These are phyloP conservation scores for Leucophenga varia DNA, from an alignment of 1,140 invertebrate species.

Conservation along the genomic window DNA sequence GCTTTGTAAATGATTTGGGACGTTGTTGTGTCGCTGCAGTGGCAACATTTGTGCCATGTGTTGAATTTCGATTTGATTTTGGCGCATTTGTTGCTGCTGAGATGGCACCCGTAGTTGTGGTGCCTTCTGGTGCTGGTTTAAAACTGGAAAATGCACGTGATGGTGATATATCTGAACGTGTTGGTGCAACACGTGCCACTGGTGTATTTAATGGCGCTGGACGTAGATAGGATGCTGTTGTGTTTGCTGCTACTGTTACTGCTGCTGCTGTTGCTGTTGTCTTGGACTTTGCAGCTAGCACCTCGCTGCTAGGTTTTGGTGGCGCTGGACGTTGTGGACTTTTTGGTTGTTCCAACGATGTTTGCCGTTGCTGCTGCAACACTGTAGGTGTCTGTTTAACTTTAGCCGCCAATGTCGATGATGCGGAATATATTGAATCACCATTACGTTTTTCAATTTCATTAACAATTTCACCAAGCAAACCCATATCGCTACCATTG, in stretches of 20 bases:
- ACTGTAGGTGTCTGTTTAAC: slow-evolving; percentile 27
- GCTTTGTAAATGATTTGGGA: slow-evolving; percentile 41
- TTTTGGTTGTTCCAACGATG: slow-evolving; percentile 5
- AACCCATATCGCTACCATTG: slow-evolving; percentile 65
- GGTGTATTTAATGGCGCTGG: slow-evolving; percentile 69
- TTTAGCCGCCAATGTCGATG: slow-evolving; percentile 26
- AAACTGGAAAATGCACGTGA: slow-evolving; percentile 49
- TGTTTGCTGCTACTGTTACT: slow-evolving; percentile 61
- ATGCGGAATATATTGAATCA: slow-evolving; percentile 82
- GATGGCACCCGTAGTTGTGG: background rate
- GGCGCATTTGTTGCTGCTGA: background rate
- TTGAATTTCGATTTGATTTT: slow-evolving; percentile 3
- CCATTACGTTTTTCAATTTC: slow-evolving; percentile 83
- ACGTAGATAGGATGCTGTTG: slow-evolving; percentile 72
- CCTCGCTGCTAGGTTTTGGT: slow-evolving; percentile 61
- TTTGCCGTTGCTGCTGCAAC: slow-evolving; percentile 40
- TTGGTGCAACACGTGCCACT: slow-evolving; percentile 67
- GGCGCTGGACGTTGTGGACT: slow-evolving; percentile 39
- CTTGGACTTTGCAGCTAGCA: slow-evolving; percentile 25
- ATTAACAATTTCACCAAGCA: slow-evolving; percentile 80
- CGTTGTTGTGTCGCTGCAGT: slow-evolving; percentile 10
- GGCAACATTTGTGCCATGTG: background rate
- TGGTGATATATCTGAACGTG: slow-evolving; percentile 58
- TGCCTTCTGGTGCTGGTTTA: slow-evolving; percentile 31
- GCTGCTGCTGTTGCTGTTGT: slow-evolving; percentile 19